Conservation (phyloP, 1,140 invertebrate species). For the Drosophila ogumai region DNA sequence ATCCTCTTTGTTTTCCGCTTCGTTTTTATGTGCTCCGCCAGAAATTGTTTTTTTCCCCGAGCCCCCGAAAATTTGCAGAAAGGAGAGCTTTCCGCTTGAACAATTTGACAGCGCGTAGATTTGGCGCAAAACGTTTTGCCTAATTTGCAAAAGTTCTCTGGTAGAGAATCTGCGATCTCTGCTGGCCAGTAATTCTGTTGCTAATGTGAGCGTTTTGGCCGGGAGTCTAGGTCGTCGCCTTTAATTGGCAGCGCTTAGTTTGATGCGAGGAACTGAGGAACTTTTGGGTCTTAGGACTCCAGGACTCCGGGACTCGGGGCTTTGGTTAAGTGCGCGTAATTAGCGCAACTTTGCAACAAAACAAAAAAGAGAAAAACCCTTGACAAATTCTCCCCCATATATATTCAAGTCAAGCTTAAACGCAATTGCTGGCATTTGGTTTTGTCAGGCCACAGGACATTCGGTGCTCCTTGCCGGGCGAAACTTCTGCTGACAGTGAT, state of each 20-base stretch:
- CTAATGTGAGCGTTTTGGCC: slow-evolving; percentile 65
- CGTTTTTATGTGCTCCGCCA: slow-evolving; percentile 52
- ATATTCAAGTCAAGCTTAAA: slow-evolving; percentile 54
- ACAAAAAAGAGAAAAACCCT: slow-evolving; percentile 23
- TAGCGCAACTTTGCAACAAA: slow-evolving; percentile 56
- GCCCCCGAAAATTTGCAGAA: not conserved
- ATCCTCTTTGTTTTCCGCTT: slow-evolving; percentile 37
- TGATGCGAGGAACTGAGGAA: slow-evolving; percentile 30
- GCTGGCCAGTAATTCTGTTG: slow-evolving; percentile 56
- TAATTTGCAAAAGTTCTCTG: slow-evolving; percentile 77
- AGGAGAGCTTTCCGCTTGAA: slow-evolving; percentile 70
- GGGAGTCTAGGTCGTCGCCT: slow-evolving; percentile 39
- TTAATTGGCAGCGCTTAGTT: slow-evolving; percentile 77
- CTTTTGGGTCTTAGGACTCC: slow-evolving; percentile 5
- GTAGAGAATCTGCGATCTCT: slow-evolving; percentile 26
- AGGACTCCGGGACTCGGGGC: slow-evolving; percentile 7
- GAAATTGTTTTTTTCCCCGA: slow-evolving; percentile 44
- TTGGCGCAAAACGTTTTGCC: slow-evolving; percentile 82
- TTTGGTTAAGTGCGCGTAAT: slow-evolving; percentile 75
- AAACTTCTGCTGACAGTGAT: slow-evolving; percentile 60
- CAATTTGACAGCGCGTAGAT: slow-evolving; percentile 82
- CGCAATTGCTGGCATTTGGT: slow-evolving; percentile 58
- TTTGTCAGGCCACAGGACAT: slow-evolving; percentile 64
- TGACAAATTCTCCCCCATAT: slow-evolving; percentile 59
- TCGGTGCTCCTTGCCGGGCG: not conserved